Base-by-base conservation (phyloP, 2,797 vertebrate species). In the Kryptolebias ocellatus region DNA sequence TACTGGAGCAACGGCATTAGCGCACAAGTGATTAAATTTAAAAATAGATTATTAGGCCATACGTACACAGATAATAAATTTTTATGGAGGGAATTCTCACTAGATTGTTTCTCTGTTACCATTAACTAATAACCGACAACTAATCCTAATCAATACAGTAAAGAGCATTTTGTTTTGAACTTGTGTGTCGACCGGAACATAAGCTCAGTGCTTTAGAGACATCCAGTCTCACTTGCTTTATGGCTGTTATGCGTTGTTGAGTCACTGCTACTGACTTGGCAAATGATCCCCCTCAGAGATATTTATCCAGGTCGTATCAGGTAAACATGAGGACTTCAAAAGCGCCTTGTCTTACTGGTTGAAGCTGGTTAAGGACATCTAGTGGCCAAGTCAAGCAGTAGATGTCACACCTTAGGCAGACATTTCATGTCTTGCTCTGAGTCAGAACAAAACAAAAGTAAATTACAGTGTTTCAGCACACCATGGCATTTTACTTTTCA, bases 321-420 rank as follows among this genome's bases (percentile, higher is more conserved):
- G 85, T 81, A 90, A 80, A 84, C 77, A 79, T 57, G 52, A 70
- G 52, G 49, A 64, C 63, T 42, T 68, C 42, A 55, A 64, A 65
- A 24, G 64, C 46, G 17, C 53, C 64, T 56, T 71, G 53, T 67
- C 9, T n/a, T 53, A 60, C 18, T 11, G 72, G 84, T 44, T 76
- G 68, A 87, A 83, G 86, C 79, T 76, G 73, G 75, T 74, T 65
- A 88, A 82, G 82, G 87, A 90, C 90, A 89, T 88, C 88, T 90
- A 87, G 90, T 92, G 91, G 89, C 63, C 65, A 64, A 72, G 64
- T 1, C 39, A 52, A 39, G 81, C 79, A 90, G 34, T 78, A 53
- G 71, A 75, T 37, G 50, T 73, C 62, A 53, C 28, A 81, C 31
- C 31, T 69, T 47, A 28, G 27, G 28, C 28, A 58, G 12, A 14